Base-by-base conservation (phyloP, 2,888 invertebrate species). In the Drosophila subquinaria region DNA sequence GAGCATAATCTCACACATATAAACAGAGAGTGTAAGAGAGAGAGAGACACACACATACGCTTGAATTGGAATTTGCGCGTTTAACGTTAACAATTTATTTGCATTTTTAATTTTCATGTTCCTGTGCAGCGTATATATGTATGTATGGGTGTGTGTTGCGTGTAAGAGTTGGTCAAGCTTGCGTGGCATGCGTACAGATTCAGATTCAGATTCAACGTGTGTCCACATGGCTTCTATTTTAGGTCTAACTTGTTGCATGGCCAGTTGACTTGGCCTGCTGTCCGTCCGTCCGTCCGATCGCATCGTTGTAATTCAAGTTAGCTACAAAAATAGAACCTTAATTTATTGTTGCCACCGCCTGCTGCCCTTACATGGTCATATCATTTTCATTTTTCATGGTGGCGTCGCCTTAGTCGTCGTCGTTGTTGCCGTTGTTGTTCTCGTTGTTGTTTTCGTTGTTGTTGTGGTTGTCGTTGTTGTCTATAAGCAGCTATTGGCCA, bases 81-180 rank as follows among this genome's bases (percentile, higher is more conserved):
- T 84, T 72, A 81, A 77, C 88, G 77, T 86, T 88, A 82, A 90
- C 86, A 88, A 88, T 86, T 90, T 90, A 86, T 86, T 86, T 90
- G 85, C 85, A 86, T 86, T 86, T 90, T 86, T 90, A 86, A 86
- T 86, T 90, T 90, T 86, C 83, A 86, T 90, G 88, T 89, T 66
- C 70, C 62, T 55, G 38, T 47, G 56, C 55, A n/a, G 61, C 62
- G n/a, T 43, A 43, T 47, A 10, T 40, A 61, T 48, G 27, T 40
- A 42, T 48, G 38, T 20, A 48, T 57, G 33, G 57, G 63, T 71
- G 67, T 68, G 51, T 40, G 23, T 43, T 42, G 40, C 13, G 9
- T 52, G 45, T 40, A 76, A 75, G 82, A 63, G 65, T 79, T 79
- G 79, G 79, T 72, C 82, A 79, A 79, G 73, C 64, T 64, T 64